A percentile compares a stretch with the other conserved stretches of the same genome.
These are phyloP conservation scores for Schlechtendalia chinensis DNA, from an alignment of 1,140 invertebrate species.

Conservation along the genomic window DNA sequence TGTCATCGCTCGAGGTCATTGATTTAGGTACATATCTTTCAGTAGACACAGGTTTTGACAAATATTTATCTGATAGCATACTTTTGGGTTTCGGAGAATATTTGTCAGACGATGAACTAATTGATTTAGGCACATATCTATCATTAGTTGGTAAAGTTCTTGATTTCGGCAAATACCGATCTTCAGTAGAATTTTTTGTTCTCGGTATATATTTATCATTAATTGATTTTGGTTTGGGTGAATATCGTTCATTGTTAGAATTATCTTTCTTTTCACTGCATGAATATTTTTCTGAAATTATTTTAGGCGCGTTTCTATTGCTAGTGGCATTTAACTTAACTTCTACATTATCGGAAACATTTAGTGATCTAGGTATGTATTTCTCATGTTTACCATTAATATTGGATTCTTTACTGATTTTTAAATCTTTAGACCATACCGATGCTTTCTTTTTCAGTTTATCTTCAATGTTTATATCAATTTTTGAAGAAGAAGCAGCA, in stretches of 20 bases:
- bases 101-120: not conserved
- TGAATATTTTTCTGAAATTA: not conserved
- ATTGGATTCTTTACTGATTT: constrained; percentile 43
- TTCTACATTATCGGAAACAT: not conserved
- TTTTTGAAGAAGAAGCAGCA: constrained; percentile 4
- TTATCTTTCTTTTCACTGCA: constrained; percentile 5
- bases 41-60: not conserved
- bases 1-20: not conserved
- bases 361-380: constrained; percentile 16
- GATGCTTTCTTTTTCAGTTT: constrained; percentile 52
- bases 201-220: constrained; percentile 15
- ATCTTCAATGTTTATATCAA: constrained; percentile 40
- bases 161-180: constrained; percentile 17
- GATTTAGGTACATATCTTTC: constrained; percentile 27
- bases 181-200: not conserved
- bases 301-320: constrained; percentile 4
- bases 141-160: not conserved
- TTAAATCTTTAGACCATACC: constrained; percentile 52
- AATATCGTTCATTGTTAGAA: constrained; percentile 23
- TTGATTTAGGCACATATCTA: constrained; percentile 20
- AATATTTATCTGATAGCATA: constrained; percentile 11
- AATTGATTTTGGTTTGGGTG: constrained; percentile 15
- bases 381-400: constrained; percentile 39
- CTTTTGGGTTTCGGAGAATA: constrained; percentile 26
- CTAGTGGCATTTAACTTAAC: not conserved